Percentiles rank a stretch among this genome's conserved stretches.
phyloP scores from a whole-genome alignment of 2,797 vertebrate species.

The Hyperoplus immaculatus region DNA sequence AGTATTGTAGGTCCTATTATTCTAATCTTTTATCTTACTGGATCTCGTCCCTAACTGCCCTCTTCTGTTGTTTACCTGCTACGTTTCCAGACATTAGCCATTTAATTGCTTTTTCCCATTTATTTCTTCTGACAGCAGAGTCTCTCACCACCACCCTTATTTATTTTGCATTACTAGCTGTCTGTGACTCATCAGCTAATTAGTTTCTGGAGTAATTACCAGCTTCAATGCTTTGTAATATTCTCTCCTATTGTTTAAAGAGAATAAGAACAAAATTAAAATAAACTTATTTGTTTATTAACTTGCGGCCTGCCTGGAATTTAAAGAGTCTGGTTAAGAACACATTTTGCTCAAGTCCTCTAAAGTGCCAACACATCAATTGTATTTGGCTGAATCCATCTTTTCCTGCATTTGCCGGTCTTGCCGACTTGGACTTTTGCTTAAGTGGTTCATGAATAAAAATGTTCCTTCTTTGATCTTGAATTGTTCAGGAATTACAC shows the following conservation, averaged over 20 bases:
- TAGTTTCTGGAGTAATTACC: slow-evolving; percentile 82
- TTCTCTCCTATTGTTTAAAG: slow-evolving; percentile 59
- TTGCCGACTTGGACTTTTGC: neutral
- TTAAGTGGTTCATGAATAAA: neutral
- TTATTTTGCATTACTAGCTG: slow-evolving; percentile 59
- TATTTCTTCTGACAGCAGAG: slow-evolving; percentile 36
- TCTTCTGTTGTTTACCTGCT: slow-evolving; percentile 62
- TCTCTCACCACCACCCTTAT: neutral
- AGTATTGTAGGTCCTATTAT: slow-evolving; percentile 54
- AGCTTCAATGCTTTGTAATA: slow-evolving; percentile 78
- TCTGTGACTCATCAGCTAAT: slow-evolving; percentile 83
- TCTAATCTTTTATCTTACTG: slow-evolving; percentile 71
- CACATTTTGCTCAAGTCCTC: neutral
- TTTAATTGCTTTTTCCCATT: slow-evolving; percentile 67
- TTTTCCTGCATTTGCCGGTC: too few species aligned
- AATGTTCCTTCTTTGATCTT: neutral
- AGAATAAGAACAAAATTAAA: slow-evolving; percentile 13
- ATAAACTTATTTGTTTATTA: slow-evolving; percentile 32
- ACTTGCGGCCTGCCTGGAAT: neutral
- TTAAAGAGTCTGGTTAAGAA: neutral
- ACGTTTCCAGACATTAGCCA: slow-evolving; percentile 68
- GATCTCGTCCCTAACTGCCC: slow-evolving; percentile 39
- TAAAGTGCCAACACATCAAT: neutral
- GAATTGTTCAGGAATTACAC: neutral
- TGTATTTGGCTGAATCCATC: neutral